A percentile compares a stretch with the other conserved stretches of the same genome.
phyloP scores from a whole-genome alignment of 2,797 vertebrate genomes.

The Bradypodion pumilum region DNA sequence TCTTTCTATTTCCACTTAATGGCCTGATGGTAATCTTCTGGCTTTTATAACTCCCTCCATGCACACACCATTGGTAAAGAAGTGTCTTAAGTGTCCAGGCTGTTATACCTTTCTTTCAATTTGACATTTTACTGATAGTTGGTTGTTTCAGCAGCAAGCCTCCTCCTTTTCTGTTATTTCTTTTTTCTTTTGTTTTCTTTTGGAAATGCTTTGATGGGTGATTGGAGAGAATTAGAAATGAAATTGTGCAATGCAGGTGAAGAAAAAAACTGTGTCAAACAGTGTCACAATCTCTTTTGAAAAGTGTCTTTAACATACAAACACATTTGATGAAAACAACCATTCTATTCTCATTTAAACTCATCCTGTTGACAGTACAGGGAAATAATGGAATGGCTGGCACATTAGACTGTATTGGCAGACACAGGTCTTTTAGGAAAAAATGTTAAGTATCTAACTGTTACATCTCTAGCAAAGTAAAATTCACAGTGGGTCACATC shows the following conservation, averaged over 20 bases:
- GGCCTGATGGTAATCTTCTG: neutral
- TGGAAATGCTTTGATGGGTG: neutral
- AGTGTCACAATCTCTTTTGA: neutral
- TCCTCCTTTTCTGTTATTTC: neutral
- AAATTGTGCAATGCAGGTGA: neutral
- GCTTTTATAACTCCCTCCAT: neutral
- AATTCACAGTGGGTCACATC: neutral
- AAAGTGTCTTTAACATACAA: neutral
- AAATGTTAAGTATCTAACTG: neutral
- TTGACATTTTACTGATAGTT: constrained; percentile 8
- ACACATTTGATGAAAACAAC: neutral
- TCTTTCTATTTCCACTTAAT: neutral
- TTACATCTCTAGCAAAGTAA: neutral
- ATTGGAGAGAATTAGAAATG: neutral
- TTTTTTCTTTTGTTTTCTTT: neutral
- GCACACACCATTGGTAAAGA: neutral
- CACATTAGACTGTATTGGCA: neutral
- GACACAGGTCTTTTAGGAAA: neutral
- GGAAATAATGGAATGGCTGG: neutral
- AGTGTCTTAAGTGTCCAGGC: neutral
- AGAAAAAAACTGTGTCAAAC: neutral
- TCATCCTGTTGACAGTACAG: neutral
- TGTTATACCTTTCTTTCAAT: neutral
- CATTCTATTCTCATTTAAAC: neutral
- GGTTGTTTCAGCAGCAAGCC: constrained; percentile 9